Evolutionary conservation across 2,797 vertebrate genomes (phyloP).

Genomic region (Hydrolagus colliei): DNA sequence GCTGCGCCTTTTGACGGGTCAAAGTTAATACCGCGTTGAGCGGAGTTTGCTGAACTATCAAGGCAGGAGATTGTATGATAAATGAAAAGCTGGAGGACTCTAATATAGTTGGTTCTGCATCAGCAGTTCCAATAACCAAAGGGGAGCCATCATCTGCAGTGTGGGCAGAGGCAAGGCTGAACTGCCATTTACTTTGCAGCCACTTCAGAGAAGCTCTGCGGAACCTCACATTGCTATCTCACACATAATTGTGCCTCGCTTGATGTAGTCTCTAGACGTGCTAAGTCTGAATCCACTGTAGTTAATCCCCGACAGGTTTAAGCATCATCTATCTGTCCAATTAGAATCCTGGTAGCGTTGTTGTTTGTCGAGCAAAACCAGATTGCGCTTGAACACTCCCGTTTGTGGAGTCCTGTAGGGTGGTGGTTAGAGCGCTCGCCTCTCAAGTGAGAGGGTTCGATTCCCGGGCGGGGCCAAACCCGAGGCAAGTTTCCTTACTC

Average conservation of each 20-base stretch:
- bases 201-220: slow-evolving; percentile 11
- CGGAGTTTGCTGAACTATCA: slow-evolving; percentile 29
- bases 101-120: slow-evolving; percentile 29
- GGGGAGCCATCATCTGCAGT: slow-evolving; percentile 19
- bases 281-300: slow-evolving; percentile 6
- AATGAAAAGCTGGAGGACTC: slow-evolving; percentile 30
- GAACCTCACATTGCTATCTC: slow-evolving; percentile 14
- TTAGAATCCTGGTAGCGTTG: not conserved
- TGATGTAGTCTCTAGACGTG: slow-evolving; percentile 11
- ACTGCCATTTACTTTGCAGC: slow-evolving; percentile 21
- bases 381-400: not conserved
- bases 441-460: no score
- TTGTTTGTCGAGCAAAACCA: not conserved
- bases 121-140: slow-evolving; percentile 31
- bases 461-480: no score
- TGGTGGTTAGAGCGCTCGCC: no score
- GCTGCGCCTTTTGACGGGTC: slow-evolving; percentile 13
- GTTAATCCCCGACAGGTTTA: slow-evolving; percentile 18
- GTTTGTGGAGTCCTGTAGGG: not conserved
- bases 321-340: slow-evolving; percentile 24
- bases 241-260: slow-evolving; percentile 14
- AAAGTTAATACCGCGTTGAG: slow-evolving; percentile 27
- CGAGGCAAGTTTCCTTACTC: no score
- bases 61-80: slow-evolving; percentile 31
- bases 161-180: slow-evolving; percentile 22